Conservation (phyloP, 2,113 vertebrate species). For the Myiagra hebetior region DNA sequence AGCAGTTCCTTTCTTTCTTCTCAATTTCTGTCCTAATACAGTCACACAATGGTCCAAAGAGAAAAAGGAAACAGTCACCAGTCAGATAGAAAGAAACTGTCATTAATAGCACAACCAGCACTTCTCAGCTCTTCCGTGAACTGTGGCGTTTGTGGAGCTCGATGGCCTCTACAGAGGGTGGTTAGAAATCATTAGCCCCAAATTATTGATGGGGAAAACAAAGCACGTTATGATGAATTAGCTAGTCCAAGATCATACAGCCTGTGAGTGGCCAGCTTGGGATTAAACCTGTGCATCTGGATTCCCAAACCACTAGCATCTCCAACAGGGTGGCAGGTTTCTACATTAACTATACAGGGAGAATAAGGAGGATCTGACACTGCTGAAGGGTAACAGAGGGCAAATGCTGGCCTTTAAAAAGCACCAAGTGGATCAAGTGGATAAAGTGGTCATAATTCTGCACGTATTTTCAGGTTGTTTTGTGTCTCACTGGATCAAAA, state of each 20-base stretch:
- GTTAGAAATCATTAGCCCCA: background rate
- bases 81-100: background rate
- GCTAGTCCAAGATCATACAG: background rate
- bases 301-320: background rate
- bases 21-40: background rate
- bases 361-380: background rate
- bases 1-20: slow-evolving; percentile 4
- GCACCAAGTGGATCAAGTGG: background rate
- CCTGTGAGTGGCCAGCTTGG: background rate
- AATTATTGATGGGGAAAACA: background rate
- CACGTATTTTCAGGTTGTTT: background rate
- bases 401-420: background rate
- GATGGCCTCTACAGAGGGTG: background rate
- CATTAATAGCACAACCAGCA: background rate
- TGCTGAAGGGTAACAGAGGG: background rate
- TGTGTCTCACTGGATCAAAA: background rate
- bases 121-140: background rate
- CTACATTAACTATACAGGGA: background rate
- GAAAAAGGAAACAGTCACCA: background rate
- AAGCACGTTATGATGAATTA: background rate
- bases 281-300: background rate
- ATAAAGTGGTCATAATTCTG: background rate
- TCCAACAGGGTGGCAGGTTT: background rate
- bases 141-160: background rate
- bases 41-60: background rate